phyloP scores from a whole-genome alignment of 1,140 invertebrate genomes.

The Colletes gigas region DNA sequence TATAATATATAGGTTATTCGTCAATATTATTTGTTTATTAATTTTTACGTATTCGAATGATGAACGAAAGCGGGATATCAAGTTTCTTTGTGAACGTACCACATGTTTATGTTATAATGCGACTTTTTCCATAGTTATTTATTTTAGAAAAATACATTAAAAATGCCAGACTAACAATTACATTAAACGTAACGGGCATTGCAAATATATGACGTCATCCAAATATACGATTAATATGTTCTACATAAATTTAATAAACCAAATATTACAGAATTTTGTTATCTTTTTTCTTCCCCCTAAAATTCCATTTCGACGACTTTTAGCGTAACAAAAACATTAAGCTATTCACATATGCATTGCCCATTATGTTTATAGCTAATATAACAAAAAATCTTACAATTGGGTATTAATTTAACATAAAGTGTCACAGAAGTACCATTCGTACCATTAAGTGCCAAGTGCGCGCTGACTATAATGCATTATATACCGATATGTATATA shows the following conservation, averaged over 20 bases:
- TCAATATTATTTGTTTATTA: background rate
- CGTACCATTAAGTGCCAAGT: slow-evolving; percentile 61
- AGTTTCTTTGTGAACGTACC: slow-evolving; percentile 6
- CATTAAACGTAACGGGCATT: slow-evolving; percentile 32
- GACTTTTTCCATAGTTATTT: slow-evolving; percentile 45
- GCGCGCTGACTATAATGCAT: slow-evolving; percentile 62
- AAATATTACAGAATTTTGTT: background rate
- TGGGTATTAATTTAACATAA: slow-evolving; percentile 44
- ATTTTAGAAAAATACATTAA: slow-evolving; percentile 57
- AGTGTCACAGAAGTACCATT: slow-evolving; percentile 46
- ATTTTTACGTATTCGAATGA: background rate
- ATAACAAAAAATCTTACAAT: slow-evolving; percentile 49
- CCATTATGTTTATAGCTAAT: slow-evolving; percentile 25
- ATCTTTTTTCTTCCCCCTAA: background rate
- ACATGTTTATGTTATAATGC: slow-evolving; percentile 26
- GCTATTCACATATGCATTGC: slow-evolving; percentile 24
- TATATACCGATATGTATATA: slow-evolving; percentile 71
- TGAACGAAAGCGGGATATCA: slow-evolving; percentile 22
- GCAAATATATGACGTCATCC: slow-evolving; percentile 18
- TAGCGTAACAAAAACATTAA: background rate
- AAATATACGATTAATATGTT: background rate
- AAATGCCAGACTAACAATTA: slow-evolving; percentile 52
- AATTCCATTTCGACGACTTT: background rate
- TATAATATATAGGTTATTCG: background rate
- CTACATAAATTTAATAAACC: slow-evolving; percentile 5